Evolutionary conservation across 2,888 invertebrate species (phyloP).

Genomic region (Altica lythri): DNA sequence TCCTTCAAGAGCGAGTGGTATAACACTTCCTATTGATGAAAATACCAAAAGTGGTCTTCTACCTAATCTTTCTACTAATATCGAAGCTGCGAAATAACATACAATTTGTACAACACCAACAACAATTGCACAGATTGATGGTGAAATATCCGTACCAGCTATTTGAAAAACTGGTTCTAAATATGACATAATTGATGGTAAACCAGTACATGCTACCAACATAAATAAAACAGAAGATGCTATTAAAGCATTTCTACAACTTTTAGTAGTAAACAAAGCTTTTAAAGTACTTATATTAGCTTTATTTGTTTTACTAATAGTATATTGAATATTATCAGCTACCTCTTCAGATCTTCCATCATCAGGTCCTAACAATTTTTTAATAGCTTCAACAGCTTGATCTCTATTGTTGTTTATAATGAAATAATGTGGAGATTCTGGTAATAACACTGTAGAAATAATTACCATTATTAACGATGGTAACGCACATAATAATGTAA

Average conservation of each 20-base stretch:
- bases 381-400: slow-evolving; percentile 64
- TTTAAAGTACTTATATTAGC: not conserved
- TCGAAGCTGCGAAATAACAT: slow-evolving; percentile 69
- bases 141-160: slow-evolving; percentile 66
- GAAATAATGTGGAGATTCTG: slow-evolving; percentile 43
- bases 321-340: not conserved
- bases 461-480: slow-evolving; percentile 36
- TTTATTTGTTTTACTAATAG: not conserved
- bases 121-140: slow-evolving; percentile 71
- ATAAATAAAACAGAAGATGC: slow-evolving; percentile 77
- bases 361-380: not conserved
- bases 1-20: slow-evolving; percentile 54
- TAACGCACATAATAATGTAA: slow-evolving; percentile 35
- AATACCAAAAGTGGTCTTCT: slow-evolving; percentile 66
- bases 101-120: slow-evolving; percentile 79
- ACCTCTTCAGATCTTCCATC: slow-evolving; percentile 1
- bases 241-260: slow-evolving; percentile 62
- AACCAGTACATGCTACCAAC: slow-evolving; percentile 78
- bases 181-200: slow-evolving; percentile 79
- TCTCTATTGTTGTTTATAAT: slow-evolving; percentile 58
- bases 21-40: slow-evolving; percentile 67
- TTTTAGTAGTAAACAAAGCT: slow-evolving; percentile 22
- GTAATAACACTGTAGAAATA: slow-evolving; percentile 30
- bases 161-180: slow-evolving; percentile 71
- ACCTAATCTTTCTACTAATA: slow-evolving; percentile 76